Base-by-base conservation (phyloP, 2,113 vertebrate genomes). In the Eubucco bourcierii region DNA sequence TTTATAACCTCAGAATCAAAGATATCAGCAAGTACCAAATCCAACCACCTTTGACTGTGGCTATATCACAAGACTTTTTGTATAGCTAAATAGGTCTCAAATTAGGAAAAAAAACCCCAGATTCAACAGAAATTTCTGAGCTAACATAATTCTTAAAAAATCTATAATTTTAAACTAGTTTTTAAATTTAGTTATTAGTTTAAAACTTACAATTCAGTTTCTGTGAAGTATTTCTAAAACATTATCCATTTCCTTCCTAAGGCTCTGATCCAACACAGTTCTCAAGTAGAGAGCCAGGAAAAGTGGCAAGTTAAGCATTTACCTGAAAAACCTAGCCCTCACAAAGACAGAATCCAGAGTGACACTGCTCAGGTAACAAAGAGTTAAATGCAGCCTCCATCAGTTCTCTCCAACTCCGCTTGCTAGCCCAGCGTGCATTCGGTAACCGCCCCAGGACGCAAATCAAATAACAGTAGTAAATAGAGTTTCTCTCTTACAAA, bases 381-480 rank as follows among this genome's bases (percentile, higher is more conserved):
- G 72, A 83, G 68, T 84, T 93, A 94, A 94, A 93, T 37, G 52
- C 20, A 83, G 68, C 28, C 70, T 63, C 65, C 76, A 75, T 78
- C 56, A 16, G 27, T 7, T 87, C 74, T 72, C 55, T 71, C 78
- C n/a, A 76, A 24, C 16, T 4, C 65, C 64, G 61, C 50, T 76
- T 71, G 18, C 65, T 65, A 94, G 66, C 46, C 31, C 80, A 88
- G 59, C 7, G 18, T 72, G 70, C 33, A 52, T 65, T 70, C 33
- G 15, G 34, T 63, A 77, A 95, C 41, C 72, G 86, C 93, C 82
- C 50, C 33, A 90, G 90, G 92, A 93, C 3, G 17, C 66, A 91
- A 92, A 95, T 92, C 85, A 94, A 96, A 10, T 84, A 90, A 76
- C 80, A 88, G 66, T 15, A 59, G 87, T 80, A 92, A 90, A 93